These are phyloP conservation scores for Podargus strigoides DNA, from an alignment of 2,797 vertebrate species.

Conservation along the genomic window DNA sequence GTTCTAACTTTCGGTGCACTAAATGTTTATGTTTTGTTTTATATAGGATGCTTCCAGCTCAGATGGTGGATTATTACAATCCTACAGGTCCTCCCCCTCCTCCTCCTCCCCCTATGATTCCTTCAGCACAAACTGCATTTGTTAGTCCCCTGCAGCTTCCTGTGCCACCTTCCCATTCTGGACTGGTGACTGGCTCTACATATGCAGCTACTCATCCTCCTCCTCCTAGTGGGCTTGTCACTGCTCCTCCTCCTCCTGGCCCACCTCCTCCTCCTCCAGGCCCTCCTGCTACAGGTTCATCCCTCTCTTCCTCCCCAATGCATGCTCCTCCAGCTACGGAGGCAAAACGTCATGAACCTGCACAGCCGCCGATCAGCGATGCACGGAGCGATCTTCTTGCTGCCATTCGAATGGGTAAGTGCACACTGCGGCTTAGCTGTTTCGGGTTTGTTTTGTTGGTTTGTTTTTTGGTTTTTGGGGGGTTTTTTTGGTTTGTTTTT, in stretches of 20 bases:
- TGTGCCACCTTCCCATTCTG: conserved; percentile 71
- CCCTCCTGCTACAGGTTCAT: conserved; percentile 75
- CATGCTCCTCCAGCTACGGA: conserved; percentile 66
- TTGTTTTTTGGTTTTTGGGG: no score
- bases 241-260: conserved; percentile 85
- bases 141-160: conserved; percentile 88
- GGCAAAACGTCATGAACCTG: conserved; percentile 67
- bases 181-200: conserved; percentile 69
- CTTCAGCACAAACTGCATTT: conserved; percentile 93
- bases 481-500: no score
- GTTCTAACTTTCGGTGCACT: neutral
- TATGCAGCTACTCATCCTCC: conserved; percentile 77
- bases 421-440: neutral
- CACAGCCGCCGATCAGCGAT: conserved; percentile 77
- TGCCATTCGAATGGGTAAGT: conserved; percentile 95
- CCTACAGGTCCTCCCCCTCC: conserved; percentile 75
- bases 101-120: conserved; percentile 82
- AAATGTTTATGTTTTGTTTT: conserved; percentile 31
- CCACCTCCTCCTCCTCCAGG: conserved; percentile 85
- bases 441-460: neutral
- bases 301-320: conserved; percentile 83
- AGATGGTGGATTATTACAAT: conserved; percentile 81
- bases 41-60: conserved; percentile 77
- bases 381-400: conserved; percentile 94
- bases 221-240: conserved; percentile 75